phyloP scores from a whole-genome alignment of 2,888 invertebrate species.

The Ctenicera cuprea region DNA sequence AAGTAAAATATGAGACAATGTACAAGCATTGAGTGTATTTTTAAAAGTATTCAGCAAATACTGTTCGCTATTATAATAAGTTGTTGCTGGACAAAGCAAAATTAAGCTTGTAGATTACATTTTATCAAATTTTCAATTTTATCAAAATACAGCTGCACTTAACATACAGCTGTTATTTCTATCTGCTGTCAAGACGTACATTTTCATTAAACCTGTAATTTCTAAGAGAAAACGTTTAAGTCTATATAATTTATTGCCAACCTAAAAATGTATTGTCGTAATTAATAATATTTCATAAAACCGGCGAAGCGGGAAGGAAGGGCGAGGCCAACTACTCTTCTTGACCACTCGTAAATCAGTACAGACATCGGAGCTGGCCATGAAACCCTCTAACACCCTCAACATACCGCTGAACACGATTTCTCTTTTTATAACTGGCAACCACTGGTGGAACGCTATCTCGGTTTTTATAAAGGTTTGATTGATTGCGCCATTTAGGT shows the following conservation, averaged over 20 bases:
- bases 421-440: conserved; percentile 49
- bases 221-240: conserved; percentile 33
- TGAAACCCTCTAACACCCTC: conserved; percentile 48
- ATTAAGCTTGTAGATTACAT: no score
- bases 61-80: no score
- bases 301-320: conserved; percentile 34
- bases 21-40: no score
- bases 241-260: conserved; percentile 25
- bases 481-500: conserved; percentile 40
- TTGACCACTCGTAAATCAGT: conserved; percentile 51
- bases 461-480: conserved; percentile 42
- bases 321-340: conserved; percentile 42
- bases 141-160: no score
- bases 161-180: no score
- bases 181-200: background rate
- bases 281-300: conserved; percentile 50
- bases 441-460: conserved; percentile 42
- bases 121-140: no score
- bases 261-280: conserved; percentile 40
- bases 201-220: conserved; percentile 11
- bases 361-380: conserved; percentile 46
- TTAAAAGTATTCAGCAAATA: no score
- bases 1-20: no score
- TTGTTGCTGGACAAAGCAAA: no score
- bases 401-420: conserved; percentile 44